A percentile compares a stretch with the other conserved stretches of the same genome.
Conservation (phyloP, 2,797 vertebrate genomes). For the Rhabdophis nuchalis region DNA sequence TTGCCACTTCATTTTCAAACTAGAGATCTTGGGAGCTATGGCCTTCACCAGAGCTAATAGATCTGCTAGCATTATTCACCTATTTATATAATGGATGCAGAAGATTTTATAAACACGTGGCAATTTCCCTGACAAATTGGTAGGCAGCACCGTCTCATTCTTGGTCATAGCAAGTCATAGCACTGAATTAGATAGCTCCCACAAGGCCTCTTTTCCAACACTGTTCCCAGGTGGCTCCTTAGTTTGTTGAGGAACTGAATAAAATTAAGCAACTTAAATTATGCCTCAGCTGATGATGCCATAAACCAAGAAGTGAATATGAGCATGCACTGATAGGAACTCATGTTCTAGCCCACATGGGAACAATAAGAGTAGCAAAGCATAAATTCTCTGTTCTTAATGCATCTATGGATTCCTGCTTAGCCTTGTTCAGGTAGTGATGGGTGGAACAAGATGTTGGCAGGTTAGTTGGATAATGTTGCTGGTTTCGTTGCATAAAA, state of each 20-base stretch:
- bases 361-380: neutral
- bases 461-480: neutral
- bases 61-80: neutral
- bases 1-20: neutral
- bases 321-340: neutral
- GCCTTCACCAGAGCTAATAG: neutral
- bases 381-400: neutral
- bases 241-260: neutral
- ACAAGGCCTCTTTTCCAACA: neutral
- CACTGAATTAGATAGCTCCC: neutral
- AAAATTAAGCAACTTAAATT: neutral
- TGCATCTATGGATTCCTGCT: neutral
- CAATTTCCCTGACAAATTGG: neutral
- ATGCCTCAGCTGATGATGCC: neutral
- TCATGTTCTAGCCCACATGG: neutral
- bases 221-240: neutral
- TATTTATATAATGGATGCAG: neutral
- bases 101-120: neutral
- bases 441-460: neutral
- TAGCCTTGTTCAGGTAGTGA: neutral
- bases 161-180: neutral
- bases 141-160: neutral
- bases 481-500: neutral
- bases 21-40: neutral
- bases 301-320: neutral